phyloP scores from a whole-genome alignment of 53 echinoderm and acorn worm species.

The Luidia sarsii region DNA sequence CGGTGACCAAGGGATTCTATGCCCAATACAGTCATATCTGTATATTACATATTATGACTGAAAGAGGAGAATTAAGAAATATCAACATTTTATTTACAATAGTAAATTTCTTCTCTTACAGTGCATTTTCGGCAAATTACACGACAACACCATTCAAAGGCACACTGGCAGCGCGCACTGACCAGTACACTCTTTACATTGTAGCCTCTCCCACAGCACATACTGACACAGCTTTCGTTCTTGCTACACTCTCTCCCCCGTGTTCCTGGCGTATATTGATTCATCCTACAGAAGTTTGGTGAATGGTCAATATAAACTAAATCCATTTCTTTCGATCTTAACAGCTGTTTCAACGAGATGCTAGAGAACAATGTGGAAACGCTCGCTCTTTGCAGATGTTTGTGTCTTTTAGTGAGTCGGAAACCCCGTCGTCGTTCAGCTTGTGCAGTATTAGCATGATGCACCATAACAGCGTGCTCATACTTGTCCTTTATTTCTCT shows the following conservation, averaged over 20 bases:
- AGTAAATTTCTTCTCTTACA: constrained; percentile 68
- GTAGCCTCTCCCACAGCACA: constrained; percentile 97
- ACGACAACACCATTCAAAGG: constrained; percentile 89
- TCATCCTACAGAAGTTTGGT: constrained; percentile 83
- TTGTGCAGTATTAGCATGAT: constrained; percentile 73
- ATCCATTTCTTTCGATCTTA: constrained; percentile 56
- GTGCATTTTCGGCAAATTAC: constrained; percentile 84
- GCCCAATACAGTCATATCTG: no score
- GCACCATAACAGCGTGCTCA: constrained; percentile 69
- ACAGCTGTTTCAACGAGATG: background rate
- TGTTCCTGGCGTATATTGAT: constrained; percentile 74
- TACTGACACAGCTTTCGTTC: constrained; percentile 75
- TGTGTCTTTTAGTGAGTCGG: constrained; percentile 35
- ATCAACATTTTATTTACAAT: constrained; percentile 62
- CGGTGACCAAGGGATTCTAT: no score
- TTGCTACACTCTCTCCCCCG: constrained; percentile 78
- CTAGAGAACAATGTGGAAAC: background rate
- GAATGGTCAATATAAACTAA: constrained; percentile 79
- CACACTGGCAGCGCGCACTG: constrained; percentile 75
- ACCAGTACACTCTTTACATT: constrained; percentile 79
- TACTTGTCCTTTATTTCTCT: constrained; percentile 77
- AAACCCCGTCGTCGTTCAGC: constrained; percentile 60
- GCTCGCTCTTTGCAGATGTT: constrained; percentile 5
- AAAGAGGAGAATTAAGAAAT: background rate
- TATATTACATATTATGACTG: background rate